These are phyloP conservation scores for Synanthedon formicaeformis DNA, from an alignment of 2,888 invertebrate genomes.

Conservation along the genomic window DNA sequence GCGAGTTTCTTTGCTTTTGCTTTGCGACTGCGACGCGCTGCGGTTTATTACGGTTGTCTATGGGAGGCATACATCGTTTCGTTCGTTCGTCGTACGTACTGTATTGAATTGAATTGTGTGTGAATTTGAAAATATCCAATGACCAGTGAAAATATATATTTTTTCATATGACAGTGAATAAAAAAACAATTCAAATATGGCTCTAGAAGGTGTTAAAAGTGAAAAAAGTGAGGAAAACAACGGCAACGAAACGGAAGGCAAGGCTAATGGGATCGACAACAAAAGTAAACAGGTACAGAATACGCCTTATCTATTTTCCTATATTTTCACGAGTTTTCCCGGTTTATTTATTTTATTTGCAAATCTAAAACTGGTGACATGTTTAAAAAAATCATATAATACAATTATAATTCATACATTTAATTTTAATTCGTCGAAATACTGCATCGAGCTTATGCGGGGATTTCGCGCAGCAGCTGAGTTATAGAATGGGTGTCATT, in stretches of 20 bases:
- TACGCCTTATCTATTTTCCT: slow-evolving; percentile 17
- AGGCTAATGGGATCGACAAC: slow-evolving; percentile 70
- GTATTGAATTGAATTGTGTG: slow-evolving; percentile 42
- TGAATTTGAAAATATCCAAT: slow-evolving; percentile 33
- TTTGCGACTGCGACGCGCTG: slow-evolving; percentile 40
- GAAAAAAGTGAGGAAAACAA: slow-evolving; percentile 68
- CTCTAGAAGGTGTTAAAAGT: slow-evolving; percentile 68
- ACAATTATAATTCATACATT: too few relatives aligned
- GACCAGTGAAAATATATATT: slow-evolving; percentile 32
- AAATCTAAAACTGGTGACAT: too few relatives aligned
- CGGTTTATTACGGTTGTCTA: slow-evolving; percentile 36
- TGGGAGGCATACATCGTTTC: slow-evolving; percentile 35
- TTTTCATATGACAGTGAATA: slow-evolving; percentile 64
- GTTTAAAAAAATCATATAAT: too few relatives aligned
- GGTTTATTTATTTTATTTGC: not conserved
- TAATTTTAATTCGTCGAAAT: slow-evolving; percentile 1
- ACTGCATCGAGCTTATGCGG: slow-evolving; percentile 14
- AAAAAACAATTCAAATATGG: slow-evolving; percentile 56
- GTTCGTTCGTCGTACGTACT: slow-evolving; percentile 39
- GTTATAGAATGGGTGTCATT: slow-evolving; percentile 35
- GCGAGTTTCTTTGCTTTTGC: slow-evolving; percentile 24
- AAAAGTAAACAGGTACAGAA: slow-evolving; percentile 68
- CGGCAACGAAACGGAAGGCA: slow-evolving; percentile 61
- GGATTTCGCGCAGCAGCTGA: slow-evolving; percentile 38
- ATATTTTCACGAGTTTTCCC: not conserved